Percentiles rank a stretch among this genome's conserved stretches.
Conservation (phyloP, 2,113 vertebrate species). For the Tursiops truncatus region DNA sequence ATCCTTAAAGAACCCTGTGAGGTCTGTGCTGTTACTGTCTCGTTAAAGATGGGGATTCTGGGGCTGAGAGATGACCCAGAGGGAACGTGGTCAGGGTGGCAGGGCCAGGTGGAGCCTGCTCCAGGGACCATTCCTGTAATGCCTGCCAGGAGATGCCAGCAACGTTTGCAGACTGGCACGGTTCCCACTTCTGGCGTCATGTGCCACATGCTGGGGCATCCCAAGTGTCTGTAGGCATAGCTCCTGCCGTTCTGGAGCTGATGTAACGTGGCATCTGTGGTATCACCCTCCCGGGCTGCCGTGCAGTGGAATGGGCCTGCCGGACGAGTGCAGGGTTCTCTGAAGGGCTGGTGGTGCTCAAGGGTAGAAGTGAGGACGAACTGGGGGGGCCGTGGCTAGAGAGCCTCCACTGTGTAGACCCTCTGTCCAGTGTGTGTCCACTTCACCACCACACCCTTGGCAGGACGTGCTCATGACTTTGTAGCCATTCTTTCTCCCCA, state of each 20-base stretch:
- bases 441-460: rapidly evolving
- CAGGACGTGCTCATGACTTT: not conserved
- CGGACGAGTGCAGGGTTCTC: rapidly evolving
- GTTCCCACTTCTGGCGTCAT: rapidly evolving
- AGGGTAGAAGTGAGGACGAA: not conserved
- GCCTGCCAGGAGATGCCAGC: rapidly evolving
- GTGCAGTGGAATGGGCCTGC: rapidly evolving
- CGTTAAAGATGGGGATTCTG: not conserved
- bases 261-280: rapidly evolving
- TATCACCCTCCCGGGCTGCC: rapidly evolving
- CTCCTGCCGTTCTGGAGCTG: not conserved
- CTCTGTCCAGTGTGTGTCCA: rapidly evolving
- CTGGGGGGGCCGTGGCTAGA: rapidly evolving
- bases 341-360: not conserved
- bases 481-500: not conserved
- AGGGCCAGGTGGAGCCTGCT: not conserved
- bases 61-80: not conserved
- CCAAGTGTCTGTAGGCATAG: rapidly evolving
- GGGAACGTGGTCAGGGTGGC: rapidly evolving
- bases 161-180: rapidly evolving
- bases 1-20: not conserved
- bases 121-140: rapidly evolving
- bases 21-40: not conserved
- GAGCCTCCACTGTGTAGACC: rapidly evolving
- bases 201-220: rapidly evolving